Base-by-base conservation (phyloP, 2,797 vertebrate species). In the Vireo griseus region DNA sequence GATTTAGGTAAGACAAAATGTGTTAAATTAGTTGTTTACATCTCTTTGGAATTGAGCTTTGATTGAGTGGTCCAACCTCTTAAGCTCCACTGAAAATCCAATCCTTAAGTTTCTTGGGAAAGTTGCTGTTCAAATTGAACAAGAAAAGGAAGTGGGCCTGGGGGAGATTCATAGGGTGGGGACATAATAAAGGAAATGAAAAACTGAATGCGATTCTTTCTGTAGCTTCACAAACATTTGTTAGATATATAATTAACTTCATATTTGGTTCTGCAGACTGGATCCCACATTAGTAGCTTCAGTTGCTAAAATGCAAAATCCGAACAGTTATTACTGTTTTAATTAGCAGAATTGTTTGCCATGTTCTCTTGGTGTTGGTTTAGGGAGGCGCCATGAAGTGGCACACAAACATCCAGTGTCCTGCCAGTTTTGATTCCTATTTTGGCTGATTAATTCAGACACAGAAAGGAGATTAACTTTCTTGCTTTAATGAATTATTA, bases 91-190 rank as follows among this genome's bases (percentile, higher is more conserved):
- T 74, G 55, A 78, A 88, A 95, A 37, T 2, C 5, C 26, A 71
- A 10, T 29, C 69, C 61, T 87, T 73, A 63, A 69, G 29, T 68
- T 94, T 59, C 81, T 96, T 96, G 91, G 89, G 76, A 95, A 95
- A 94, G 79, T 66, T 78, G 42, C 48, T 90, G 25, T 75, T 93
- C 78, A 88, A 17, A 71, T 75, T 83, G 88, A 94, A 93, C 68
- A 94, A 93, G 94, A 94, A 95, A 96, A 93, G 89, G 94, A 96
- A 95, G 95, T 73, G 89, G 75, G 86, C 95, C 95, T 94, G 75
- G 72, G 66, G 88, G 86, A 78, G 40, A 90, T 88, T 96, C 92
- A 86, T 75, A 75, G 84, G 73, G 81, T 86, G 84, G 94, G 66
- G 85, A 92, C 89, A 83, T 88, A 94, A 77, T 83, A 83, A 94